Evolutionary conservation across 2,888 invertebrate genomes (phyloP).

Genomic region (Drosophila antonietae): DNA sequence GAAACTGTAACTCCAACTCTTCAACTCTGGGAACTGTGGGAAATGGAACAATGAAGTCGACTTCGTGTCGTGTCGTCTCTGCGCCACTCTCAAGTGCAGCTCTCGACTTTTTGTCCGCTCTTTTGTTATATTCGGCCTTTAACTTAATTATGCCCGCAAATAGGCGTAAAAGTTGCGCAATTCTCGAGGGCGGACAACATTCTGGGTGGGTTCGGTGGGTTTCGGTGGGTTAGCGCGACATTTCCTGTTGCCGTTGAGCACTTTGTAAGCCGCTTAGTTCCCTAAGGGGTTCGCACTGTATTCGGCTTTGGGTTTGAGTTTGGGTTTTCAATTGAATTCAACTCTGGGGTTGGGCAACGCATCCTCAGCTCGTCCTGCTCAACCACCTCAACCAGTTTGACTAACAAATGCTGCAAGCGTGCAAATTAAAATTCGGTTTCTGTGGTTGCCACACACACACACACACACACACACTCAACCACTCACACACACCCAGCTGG

Average conservation of each 20-base stretch:
- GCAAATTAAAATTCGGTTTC: conserved; percentile 81
- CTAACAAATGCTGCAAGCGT: conserved; percentile 79
- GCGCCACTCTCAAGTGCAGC: conserved; percentile 38
- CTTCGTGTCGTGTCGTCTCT: background rate
- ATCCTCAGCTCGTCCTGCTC: conserved; percentile 4
- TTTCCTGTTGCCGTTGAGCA: conserved; percentile 67
- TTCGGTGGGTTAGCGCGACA: conserved; percentile 24
- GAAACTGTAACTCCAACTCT: conserved; percentile 65
- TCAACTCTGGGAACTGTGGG: conserved; percentile 45
- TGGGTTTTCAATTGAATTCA: conserved; percentile 31
- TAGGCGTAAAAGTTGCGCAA: conserved; percentile 78
- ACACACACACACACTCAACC: conserved; percentile 44
- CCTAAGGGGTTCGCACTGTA: conserved; percentile 33
- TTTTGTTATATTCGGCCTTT: conserved; percentile 59
- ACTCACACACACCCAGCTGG: conserved; percentile 52
- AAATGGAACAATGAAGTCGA: conserved; percentile 41
- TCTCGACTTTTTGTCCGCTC: conserved; percentile 70
- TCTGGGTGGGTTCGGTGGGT: background rate
- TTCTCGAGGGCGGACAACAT: conserved; percentile 41
- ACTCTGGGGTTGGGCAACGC: background rate
- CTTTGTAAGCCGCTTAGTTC: conserved; percentile 79
- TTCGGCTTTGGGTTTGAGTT: background rate
- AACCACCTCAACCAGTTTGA: conserved; percentile 58
- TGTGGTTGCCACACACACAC: conserved; percentile 72
- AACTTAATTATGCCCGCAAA: conserved; percentile 78